Evolutionary conservation across 2,797 vertebrate genomes (phyloP), one percentile per base, ranked within the genome.

Genomic region (Margarornis squamiger): DNA sequence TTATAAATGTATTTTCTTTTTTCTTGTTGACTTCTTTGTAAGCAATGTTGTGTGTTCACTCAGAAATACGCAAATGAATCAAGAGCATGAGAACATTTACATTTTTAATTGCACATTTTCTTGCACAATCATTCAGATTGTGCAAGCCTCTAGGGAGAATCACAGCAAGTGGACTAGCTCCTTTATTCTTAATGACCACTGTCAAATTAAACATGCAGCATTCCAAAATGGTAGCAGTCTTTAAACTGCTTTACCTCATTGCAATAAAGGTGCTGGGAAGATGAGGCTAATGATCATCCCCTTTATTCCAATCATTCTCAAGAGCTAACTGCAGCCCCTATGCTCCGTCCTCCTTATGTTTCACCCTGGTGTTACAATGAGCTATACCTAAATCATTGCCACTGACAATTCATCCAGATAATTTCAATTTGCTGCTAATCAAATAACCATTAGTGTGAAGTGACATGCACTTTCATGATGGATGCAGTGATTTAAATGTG

Each of bases 401-500:
- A 54, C 61, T 77, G 58, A 72, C 78, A 93, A 77, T 86, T 95
- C 75, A 92, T 61, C 65, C 65, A 89, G 46, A 80, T 90, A 90
- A 91, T 92, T 95, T 94, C 90, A 92, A 58, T 92, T 91, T 96
- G 58, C 71, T 87, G 41, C 54, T 95, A 96, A 96, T 89, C 88
- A 94, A 94, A 95, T 80, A 90, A 73, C 54, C 54, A 79, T 93
- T 91, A 92, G 13, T 58, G 73, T 87, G 85, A 95, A 73, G 54
- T 55, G 86, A 71, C 20, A 55, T 14, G 8, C 38, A 90, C 34
- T 83, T 95, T 59, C 73, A 87, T 84, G 75, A 95, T 76, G 62
- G 74, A 94, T 92, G 73, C 29, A 83, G 54, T 88, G 81, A 88
- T 92, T 95, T 91, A 84, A 52, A 76, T 0, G 4, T 49, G 58